These are phyloP conservation scores for Oreotragus oreotragus DNA, from an alignment of 2,113 vertebrate genomes.

Conservation along the genomic window DNA sequence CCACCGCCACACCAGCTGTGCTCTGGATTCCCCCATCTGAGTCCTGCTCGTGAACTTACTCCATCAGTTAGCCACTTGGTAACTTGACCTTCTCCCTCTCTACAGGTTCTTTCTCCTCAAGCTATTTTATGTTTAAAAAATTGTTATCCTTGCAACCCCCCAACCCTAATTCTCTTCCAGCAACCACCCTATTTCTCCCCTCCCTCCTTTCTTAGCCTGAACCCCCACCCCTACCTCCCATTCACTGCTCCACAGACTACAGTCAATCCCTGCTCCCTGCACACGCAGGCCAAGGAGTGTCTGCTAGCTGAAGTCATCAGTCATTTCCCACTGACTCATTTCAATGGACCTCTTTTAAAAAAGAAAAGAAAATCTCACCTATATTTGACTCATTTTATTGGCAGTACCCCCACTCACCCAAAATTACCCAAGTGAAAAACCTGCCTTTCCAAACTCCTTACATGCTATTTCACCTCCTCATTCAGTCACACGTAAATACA, in stretches of 20 bases:
- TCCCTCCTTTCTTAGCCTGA: not conserved
- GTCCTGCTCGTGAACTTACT: not conserved
- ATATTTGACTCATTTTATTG: not conserved
- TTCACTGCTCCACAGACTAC: not conserved
- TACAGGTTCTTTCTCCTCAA: not conserved
- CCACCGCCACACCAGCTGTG: not conserved
- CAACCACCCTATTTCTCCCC: not conserved
- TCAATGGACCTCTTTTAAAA: not conserved
- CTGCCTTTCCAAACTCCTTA: not conserved
- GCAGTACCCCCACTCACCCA: not conserved
- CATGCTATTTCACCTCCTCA: not conserved
- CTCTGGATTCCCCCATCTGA: not conserved
- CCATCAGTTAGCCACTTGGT: not conserved
- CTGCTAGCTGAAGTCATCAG: not conserved
- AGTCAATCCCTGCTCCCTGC: not conserved
- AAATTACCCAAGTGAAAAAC: not conserved
- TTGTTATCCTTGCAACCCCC: not conserved
- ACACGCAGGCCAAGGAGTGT: not conserved
- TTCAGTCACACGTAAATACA: not conserved
- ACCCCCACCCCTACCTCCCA: not conserved
- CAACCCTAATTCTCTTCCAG: not conserved
- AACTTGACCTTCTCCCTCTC: not conserved
- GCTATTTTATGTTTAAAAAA: not conserved
- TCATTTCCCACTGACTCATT: not conserved
- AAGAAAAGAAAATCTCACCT: not conserved